Base-by-base conservation (phyloP, 2,113 vertebrate species). In the Thalassarche chlororhynchos region DNA sequence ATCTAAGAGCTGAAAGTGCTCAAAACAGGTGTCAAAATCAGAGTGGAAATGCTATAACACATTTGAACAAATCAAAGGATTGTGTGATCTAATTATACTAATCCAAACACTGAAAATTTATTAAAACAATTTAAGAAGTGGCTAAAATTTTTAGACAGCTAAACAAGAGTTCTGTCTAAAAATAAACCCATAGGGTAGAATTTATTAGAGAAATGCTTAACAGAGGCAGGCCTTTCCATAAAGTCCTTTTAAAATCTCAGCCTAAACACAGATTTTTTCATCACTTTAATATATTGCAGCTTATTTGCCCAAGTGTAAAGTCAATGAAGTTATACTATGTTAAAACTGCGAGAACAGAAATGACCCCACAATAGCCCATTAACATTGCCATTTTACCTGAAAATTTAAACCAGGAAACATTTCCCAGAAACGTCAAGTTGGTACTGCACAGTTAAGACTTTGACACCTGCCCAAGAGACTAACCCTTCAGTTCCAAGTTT, bases 11-110 rank as follows among this genome's bases (percentile, higher is more conserved):
- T 96, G 68, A 71, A 90, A 71, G 88, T 86, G 61, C 92, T 94
- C 82, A 96, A 96, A 98, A 97, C 64, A 98, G 95, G 84, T 83
- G 89, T 91, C 76, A 97, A 95, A 98, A 96, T 90, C 54, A 83
- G 65, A 69, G 60, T 75, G 72, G 51, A 98, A 97, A 90, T 92
- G 92, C 85, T 97, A 20, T 57, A 94, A 91, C 64, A 89, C 54
- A 23, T 93, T 86, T 96, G 74, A 98, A 95, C 64, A 96, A 95
- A 95, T 97, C 86, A 95, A 76, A 93, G 77, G 74, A 51, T 93
- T 60, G 55, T 95, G 65, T 90, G 62, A 84, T 83, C 80, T 83
- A 95, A 92, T 92, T 80, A 90, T 10, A 3, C 70, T 98, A 97
- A 85, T 80, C 31, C n/a, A 79, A 87, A 92, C 7, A 79, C 55